phyloP scores from a whole-genome alignment of 2,888 invertebrate genomes.

The Dolomedes plantarius region DNA sequence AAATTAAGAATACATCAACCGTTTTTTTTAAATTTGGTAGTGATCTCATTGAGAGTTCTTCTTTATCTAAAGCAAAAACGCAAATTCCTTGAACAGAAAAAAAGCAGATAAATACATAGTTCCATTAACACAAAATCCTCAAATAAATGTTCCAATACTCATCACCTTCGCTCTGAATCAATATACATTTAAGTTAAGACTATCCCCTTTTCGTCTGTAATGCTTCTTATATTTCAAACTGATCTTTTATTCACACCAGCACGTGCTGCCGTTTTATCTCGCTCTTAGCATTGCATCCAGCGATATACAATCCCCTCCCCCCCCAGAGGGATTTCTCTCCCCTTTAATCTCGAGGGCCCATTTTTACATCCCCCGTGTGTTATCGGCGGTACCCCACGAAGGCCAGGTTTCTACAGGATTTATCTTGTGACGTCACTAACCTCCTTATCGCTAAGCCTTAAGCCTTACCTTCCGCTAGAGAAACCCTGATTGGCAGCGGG shows the following conservation, averaged over 20 bases:
- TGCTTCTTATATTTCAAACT: slow-evolving; percentile 6
- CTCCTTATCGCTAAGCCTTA: slow-evolving; percentile 41
- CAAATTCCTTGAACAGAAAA: no score
- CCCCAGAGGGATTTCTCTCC: slow-evolving; percentile 17
- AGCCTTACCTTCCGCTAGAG: slow-evolving; percentile 15
- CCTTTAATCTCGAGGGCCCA: slow-evolving; percentile 47
- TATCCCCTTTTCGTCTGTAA: not conserved
- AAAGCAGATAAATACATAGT: no score
- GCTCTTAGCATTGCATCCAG: slow-evolving; percentile 15
- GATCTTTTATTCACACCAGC: not conserved
- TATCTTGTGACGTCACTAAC: slow-evolving; percentile 44
- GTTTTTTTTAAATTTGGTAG: no score
- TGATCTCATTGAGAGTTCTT: no score
- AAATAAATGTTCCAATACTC: no score
- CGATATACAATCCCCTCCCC: slow-evolving; percentile 28
- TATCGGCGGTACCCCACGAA: slow-evolving; percentile 50
- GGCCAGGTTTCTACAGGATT: slow-evolving; percentile 12
- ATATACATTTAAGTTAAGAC: not conserved
- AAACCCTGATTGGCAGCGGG: slow-evolving; percentile 7
- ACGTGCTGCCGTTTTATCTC: slow-evolving; percentile 10
- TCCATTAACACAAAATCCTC: no score
- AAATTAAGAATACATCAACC: no score
- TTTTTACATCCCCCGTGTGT: slow-evolving; percentile 35
- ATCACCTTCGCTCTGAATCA: not conserved
- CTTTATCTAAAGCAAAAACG: no score